A percentile compares a stretch with the other conserved stretches of the same genome.
These are phyloP conservation scores for Takifugu ocellatus DNA, from an alignment of 2,797 vertebrate genomes.

Conservation along the genomic window DNA sequence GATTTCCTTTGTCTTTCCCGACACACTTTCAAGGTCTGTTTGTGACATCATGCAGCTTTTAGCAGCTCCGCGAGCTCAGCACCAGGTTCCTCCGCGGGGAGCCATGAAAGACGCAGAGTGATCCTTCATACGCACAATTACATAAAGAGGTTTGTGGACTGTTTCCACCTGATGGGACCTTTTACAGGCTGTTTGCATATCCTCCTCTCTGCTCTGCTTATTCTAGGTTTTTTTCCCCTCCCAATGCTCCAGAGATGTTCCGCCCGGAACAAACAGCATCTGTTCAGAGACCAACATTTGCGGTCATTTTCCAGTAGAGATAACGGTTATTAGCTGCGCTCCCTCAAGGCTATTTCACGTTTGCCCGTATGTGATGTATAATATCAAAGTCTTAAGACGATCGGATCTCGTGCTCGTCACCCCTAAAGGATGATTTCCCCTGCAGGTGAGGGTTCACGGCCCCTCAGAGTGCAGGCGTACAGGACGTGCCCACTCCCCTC, in stretches of 20 bases:
- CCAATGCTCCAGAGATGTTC: slow-evolving; percentile 58
- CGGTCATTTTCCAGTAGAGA: slow-evolving; percentile 51
- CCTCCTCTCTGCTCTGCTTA: slow-evolving; percentile 23
- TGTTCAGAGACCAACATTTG: slow-evolving; percentile 64
- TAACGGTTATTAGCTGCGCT: slow-evolving; percentile 19
- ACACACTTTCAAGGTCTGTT: slow-evolving; percentile 29
- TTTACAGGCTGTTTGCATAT: slow-evolving; percentile 20
- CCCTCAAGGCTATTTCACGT: slow-evolving; percentile 24
- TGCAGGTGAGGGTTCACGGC: not conserved
- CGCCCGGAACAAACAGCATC: slow-evolving; percentile 62
- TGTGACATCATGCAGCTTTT: slow-evolving; percentile 42
- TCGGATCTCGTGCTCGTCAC: no score
- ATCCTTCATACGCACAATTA: slow-evolving; percentile 32
- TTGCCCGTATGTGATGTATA: slow-evolving; percentile 16
- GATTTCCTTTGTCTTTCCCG: slow-evolving; percentile 26
- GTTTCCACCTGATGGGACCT: slow-evolving; percentile 9
- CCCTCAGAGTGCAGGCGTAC: not conserved
- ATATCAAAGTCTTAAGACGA: no score
- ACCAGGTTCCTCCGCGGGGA: slow-evolving; percentile 34
- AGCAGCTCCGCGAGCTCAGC: slow-evolving; percentile 27
- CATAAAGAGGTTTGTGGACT: slow-evolving; percentile 29
- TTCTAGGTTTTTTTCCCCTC: slow-evolving; percentile 19
- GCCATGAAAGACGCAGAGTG: slow-evolving; percentile 19
- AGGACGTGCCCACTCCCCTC: slow-evolving; percentile 3
- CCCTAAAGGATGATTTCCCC: slow-evolving; percentile 19